Evolutionary conservation across 2,797 vertebrate genomes (phyloP).

Genomic region (Microctenopoma stevenorrisi): DNA sequence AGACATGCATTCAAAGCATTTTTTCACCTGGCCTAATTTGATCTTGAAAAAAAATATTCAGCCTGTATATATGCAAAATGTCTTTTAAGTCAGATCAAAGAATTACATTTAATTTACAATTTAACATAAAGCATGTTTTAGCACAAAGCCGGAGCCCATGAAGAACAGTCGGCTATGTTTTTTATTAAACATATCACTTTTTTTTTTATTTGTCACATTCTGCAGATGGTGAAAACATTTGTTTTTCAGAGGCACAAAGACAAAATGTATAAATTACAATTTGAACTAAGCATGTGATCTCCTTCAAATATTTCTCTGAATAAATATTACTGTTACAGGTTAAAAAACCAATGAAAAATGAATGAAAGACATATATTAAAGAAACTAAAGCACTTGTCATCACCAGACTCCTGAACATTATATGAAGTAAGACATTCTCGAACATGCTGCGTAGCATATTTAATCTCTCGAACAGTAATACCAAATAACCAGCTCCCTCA

Average conservation of each 20-base stretch:
- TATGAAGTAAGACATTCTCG: conserved; percentile 44
- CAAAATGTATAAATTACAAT: conserved; percentile 30
- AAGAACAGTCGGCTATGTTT: background rate
- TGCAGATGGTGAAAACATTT: conserved; percentile 21
- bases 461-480: conserved; percentile 16
- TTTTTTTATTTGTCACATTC: conserved; percentile 45
- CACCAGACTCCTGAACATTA: conserved; percentile 7
- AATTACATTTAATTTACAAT: background rate
- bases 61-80: background rate
- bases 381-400: conserved; percentile 35
- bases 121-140: background rate
- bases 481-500: conserved; percentile 6
- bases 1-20: background rate
- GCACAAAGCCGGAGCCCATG: background rate
- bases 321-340: conserved; percentile 62
- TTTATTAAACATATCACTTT: conserved; percentile 27
- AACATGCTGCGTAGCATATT: conserved; percentile 31
- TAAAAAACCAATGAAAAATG: conserved; percentile 8
- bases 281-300: conserved; percentile 8
- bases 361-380: conserved; percentile 21
- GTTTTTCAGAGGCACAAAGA: conserved; percentile 34
- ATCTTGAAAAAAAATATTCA: conserved; percentile 5
- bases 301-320: conserved; percentile 36
- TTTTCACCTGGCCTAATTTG: background rate
- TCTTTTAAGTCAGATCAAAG: background rate